Conservation (phyloP, 2,888 invertebrate genomes). For the Volucella inflata region DNA sequence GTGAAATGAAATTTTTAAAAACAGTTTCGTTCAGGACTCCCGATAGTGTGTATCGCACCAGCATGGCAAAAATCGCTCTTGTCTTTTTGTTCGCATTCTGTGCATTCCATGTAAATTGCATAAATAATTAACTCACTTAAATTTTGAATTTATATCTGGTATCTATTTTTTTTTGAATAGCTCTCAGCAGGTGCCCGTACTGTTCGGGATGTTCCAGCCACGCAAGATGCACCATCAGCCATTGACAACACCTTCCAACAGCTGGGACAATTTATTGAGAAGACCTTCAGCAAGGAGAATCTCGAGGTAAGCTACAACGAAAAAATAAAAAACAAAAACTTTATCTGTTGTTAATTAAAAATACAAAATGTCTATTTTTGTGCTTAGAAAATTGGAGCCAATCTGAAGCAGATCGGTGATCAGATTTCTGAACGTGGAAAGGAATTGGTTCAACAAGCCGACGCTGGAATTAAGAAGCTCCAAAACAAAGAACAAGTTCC, state of each 20-base stretch:
- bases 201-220: conserved; percentile 13
- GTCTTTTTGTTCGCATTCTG: conserved; percentile 53
- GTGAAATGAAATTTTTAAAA: conserved; percentile 1
- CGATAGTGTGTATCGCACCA: conserved; percentile 17
- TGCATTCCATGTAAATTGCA: conserved; percentile 45
- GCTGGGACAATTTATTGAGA: conserved; percentile 39
- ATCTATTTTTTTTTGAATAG: conserved; percentile 24
- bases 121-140: not conserved
- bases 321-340: not conserved
- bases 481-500: conserved; percentile 9
- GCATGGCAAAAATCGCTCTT: conserved; percentile 59
- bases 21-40: conserved; percentile 43
- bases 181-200: conserved; percentile 47
- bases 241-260: conserved; percentile 36
- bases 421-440: conserved; percentile 41
- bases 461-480: conserved; percentile 53
- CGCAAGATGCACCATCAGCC: conserved; percentile 24
- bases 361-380: not conserved
- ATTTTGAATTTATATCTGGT: not conserved
- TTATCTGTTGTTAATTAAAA: not conserved
- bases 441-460: conserved; percentile 51
- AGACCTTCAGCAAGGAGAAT: conserved; percentile 53
- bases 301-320: conserved; percentile 30
- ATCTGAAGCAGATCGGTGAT: conserved; percentile 54
- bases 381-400: conserved; percentile 54